Base-by-base conservation (phyloP, 2,113 vertebrate genomes). In the Dipodomys ordii region DNA sequence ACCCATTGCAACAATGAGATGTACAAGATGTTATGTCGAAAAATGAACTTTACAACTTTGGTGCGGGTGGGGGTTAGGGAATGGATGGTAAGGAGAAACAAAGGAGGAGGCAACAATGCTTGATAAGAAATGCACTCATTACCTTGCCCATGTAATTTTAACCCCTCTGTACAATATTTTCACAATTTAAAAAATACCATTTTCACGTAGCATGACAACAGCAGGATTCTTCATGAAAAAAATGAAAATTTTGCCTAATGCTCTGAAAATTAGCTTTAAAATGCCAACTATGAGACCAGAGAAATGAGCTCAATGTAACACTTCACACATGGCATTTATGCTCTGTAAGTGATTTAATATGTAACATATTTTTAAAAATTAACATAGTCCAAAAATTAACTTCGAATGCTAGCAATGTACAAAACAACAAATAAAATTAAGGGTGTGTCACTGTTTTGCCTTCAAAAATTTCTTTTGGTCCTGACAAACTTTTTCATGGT, bases 321-420 rank as follows among this genome's bases (percentile, higher is more conserved):
- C 67, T 77, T 82, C 87, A 81, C 57, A 96, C 46, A 88, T 89
- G 76, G 65, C 25, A 76, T 23, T 93, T 19, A 65, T 30, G 71
- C 91, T 96, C 83, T 86, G 2, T 65, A 87, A 94, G 15, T 88
- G 68, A 69, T 74, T 94, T 93, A 97, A 96, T 93, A 94, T 60
- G 86, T 94, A 95, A 90, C 83, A 88, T 89, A 72, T 2, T 72
- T 91, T 93, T 91, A 60, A 7, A 73, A 97, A 96, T 92, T 95
- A 95, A 92, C 80, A 35, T 18, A 86, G 23, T 44, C 28, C 23
- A 84, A 94, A 67, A 96, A 88, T 94, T 62, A 67, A 11, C 74
- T 94, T 60, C 85, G 25, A 91, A 90, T n/a, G 87, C 95, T 86
- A 96, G n/a, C 77, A 93, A 7, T 46, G 1, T 65, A 28, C 27